A percentile compares a stretch with the other conserved stretches of the same genome.
These are phyloP conservation scores for Mallateleia sp. DNA, from an alignment of 2,888 invertebrate species.

Conservation along the genomic window DNA sequence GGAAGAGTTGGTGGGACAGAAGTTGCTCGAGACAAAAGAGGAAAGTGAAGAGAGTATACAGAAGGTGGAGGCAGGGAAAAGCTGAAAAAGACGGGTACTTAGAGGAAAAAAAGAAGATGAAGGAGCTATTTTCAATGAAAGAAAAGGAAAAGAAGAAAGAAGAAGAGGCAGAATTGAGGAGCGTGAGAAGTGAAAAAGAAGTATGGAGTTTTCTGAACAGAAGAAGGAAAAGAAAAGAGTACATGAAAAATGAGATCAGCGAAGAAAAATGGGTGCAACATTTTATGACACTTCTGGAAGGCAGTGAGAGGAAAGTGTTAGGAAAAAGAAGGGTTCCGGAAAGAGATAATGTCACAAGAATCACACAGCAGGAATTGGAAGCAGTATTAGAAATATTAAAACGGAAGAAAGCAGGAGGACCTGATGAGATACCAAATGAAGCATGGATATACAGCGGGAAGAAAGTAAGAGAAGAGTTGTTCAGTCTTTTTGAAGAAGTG, in stretches of 20 bases:
- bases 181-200: background rate
- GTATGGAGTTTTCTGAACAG: conserved; percentile 8
- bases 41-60: conserved; percentile 8
- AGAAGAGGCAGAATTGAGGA: background rate
- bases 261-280: background rate
- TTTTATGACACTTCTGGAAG: background rate
- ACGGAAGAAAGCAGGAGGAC: conserved; percentile 54
- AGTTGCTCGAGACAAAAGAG: conserved; percentile 9
- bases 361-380: conserved; percentile 19
- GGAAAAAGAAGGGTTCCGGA: background rate
- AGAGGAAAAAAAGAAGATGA: background rate
- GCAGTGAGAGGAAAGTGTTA: background rate
- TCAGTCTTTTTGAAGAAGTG: background rate
- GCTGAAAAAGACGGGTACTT: background rate
- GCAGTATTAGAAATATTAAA: conserved; percentile 28
- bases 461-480: background rate
- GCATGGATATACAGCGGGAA: conserved; percentile 55
- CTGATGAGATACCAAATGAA: conserved; percentile 66
- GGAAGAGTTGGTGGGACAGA: conserved; percentile 13
- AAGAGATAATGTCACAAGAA: background rate
- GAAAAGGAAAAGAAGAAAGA: background rate
- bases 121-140: background rate
- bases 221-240: background rate
- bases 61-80: background rate
- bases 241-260: background rate